These are phyloP conservation scores for Drosophila monieri DNA, from an alignment of 2,888 invertebrate species.

Conservation along the genomic window DNA sequence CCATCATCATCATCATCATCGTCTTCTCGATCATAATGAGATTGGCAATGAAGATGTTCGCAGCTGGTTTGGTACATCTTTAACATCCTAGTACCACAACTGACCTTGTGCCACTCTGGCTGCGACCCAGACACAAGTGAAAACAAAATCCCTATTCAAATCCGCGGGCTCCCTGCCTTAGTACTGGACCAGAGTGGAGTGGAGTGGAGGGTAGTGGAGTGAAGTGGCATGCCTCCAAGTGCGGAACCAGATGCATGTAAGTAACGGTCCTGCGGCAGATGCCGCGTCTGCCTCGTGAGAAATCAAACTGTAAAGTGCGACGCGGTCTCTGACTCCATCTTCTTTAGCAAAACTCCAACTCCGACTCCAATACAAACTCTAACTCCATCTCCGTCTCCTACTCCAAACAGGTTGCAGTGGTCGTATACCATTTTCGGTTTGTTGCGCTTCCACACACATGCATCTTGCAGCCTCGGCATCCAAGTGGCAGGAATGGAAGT, in stretches of 20 bases:
- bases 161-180: constrained; percentile 35
- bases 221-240: constrained; percentile 55
- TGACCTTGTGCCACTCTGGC: constrained; percentile 71
- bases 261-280: constrained; percentile 73
- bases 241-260: constrained; percentile 77
- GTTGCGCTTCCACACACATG: constrained; percentile 53
- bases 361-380: constrained; percentile 35
- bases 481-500: constrained; percentile 8
- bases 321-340: constrained; percentile 40
- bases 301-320: constrained; percentile 77
- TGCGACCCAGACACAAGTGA: constrained; percentile 68
- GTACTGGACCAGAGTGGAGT: neutral
- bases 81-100: constrained; percentile 55
- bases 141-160: constrained; percentile 78
- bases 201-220: neutral
- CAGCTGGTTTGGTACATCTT: constrained; percentile 38
- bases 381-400: neutral
- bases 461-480: constrained; percentile 14
- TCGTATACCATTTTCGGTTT: constrained; percentile 76
- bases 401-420: constrained; percentile 67
- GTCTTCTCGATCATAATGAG: constrained; percentile 12
- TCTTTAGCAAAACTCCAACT: constrained; percentile 20
- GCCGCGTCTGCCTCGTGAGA: constrained; percentile 69
- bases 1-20: constrained; percentile 7
- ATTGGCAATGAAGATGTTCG: constrained; percentile 24